Conservation (phyloP, 2,797 vertebrate genomes). For the Pteronotus mesoamericanus region DNA sequence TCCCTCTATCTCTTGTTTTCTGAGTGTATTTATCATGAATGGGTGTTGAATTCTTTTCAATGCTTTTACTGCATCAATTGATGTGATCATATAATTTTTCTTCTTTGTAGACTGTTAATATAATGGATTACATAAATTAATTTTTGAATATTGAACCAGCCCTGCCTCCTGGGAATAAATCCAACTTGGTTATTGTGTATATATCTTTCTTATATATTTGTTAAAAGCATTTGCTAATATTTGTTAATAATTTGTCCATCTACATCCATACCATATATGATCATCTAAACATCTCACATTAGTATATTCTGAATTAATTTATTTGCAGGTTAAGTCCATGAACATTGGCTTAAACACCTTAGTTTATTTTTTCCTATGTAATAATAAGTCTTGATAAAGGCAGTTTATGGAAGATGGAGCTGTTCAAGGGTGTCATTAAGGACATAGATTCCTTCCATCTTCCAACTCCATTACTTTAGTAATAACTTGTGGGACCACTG, state of each 20-base stretch:
- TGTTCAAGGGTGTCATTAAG: neutral
- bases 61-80: neutral
- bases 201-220: neutral
- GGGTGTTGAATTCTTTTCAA: neutral
- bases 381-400: neutral
- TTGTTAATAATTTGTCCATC: neutral
- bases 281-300: neutral
- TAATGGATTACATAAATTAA: neutral
- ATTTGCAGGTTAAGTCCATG: neutral
- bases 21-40: neutral
- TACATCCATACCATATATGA: neutral
- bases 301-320: neutral
- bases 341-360: neutral
- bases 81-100: neutral
- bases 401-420: neutral
- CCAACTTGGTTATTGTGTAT: neutral
- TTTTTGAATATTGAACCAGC: neutral
- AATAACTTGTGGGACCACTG: neutral
- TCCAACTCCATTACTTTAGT: neutral
- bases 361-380: neutral
- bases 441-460: neutral
- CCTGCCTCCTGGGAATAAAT: neutral
- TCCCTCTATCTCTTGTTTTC: neutral
- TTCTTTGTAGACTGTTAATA: neutral
- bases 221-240: neutral